Evolutionary conservation across 2,113 vertebrate genomes (phyloP).

Genomic region (Grus americana): DNA sequence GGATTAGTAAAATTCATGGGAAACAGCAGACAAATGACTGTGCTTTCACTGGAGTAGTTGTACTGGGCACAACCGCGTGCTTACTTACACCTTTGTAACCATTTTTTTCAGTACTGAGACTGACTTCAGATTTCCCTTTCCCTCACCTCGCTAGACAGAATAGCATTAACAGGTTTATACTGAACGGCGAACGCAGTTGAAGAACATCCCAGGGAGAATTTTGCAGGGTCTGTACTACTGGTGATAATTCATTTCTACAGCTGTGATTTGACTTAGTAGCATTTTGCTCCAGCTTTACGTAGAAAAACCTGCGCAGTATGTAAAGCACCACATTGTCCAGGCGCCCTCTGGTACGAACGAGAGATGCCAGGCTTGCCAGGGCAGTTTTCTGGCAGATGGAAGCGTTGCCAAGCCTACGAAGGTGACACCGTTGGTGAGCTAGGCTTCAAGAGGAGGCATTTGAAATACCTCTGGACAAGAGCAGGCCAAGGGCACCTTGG

Average conservation of each 20-base stretch:
- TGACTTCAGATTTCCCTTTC: background rate
- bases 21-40: background rate
- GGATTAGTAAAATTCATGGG: background rate
- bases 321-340: background rate
- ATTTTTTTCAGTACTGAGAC: background rate
- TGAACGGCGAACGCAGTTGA: background rate
- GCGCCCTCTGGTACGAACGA: background rate
- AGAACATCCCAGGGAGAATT: background rate
- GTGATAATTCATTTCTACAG: background rate
- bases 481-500: background rate
- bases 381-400: background rate
- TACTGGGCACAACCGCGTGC: background rate
- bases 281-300: background rate
- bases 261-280: background rate
- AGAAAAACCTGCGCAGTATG: background rate
- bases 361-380: background rate
- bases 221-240: background rate
- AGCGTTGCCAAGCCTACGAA: background rate
- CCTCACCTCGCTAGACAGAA: background rate
- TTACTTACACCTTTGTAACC: background rate
- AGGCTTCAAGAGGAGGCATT: background rate
- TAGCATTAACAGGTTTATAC: background rate
- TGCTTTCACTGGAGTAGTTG: background rate
- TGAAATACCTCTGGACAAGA: background rate
- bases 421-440: background rate